Conservation (phyloP, 2,113 vertebrate genomes). For the Salvelinus fontinalis region DNA sequence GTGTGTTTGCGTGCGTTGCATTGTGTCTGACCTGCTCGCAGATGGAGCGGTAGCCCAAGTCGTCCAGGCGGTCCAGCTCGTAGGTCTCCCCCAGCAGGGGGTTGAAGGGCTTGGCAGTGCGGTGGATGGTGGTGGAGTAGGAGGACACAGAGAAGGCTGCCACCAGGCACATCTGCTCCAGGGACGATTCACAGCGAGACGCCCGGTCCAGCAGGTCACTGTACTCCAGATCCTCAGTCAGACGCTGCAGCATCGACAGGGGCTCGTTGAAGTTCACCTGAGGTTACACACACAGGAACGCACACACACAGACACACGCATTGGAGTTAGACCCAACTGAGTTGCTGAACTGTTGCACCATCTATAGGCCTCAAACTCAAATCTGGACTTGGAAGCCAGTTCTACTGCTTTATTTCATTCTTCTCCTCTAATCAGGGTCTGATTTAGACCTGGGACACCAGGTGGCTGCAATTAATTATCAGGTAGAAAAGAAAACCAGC, state of each 20-base stretch:
- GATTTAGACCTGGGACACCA: too few species aligned
- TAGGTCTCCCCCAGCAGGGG: constrained; percentile 76
- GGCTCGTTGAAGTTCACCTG: constrained; percentile 89
- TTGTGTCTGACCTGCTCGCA: constrained; percentile 66
- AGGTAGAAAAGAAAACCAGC: too few species aligned
- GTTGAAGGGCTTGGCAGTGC: constrained; percentile 77
- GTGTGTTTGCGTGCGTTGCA: background rate
- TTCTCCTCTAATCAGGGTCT: too few species aligned
- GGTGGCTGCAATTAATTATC: too few species aligned
- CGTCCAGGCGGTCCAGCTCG: constrained; percentile 72
- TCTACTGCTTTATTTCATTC: too few species aligned
- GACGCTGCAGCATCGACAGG: constrained; percentile 88
- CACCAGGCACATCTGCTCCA: constrained; percentile 76
- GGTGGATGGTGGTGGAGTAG: constrained; percentile 74
- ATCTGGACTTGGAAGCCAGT: too few species aligned
- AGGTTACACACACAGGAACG: background rate
- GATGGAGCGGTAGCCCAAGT: constrained; percentile 73
- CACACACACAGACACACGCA: background rate
- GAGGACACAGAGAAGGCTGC: constrained; percentile 75
- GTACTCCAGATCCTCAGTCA: constrained; percentile 94
- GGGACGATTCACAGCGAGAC: constrained; percentile 61
- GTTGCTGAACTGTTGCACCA: too few species aligned
- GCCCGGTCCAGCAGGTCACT: constrained; percentile 90
- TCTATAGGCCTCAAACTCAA: too few species aligned
- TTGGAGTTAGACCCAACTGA: background rate